phyloP scores from a whole-genome alignment of 2,888 invertebrate species.

The Hipparchia semele region DNA sequence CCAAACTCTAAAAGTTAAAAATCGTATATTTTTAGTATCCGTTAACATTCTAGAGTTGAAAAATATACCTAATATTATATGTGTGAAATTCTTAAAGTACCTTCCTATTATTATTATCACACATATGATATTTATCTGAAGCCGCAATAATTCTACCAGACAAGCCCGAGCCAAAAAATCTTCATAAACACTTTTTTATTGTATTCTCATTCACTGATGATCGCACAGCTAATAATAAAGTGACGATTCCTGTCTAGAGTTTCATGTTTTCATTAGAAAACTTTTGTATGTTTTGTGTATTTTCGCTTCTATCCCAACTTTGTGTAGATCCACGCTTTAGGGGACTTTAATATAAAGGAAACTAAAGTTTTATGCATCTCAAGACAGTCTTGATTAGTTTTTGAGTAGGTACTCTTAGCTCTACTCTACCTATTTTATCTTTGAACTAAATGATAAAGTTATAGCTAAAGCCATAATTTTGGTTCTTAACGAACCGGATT shows the following conservation, averaged over 20 bases:
- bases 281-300: background rate
- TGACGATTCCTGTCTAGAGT: background rate
- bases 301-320: background rate
- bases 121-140: background rate
- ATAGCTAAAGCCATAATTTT: too few species aligned
- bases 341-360: background rate
- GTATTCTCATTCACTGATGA: background rate
- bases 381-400: constrained; percentile 10
- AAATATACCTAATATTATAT: too few species aligned
- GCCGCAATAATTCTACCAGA: background rate
- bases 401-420: too few species aligned
- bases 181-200: constrained; percentile 5
- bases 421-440: background rate
- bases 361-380: background rate
- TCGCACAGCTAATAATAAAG: constrained; percentile 1
- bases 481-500: too few species aligned
- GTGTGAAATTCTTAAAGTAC: too few species aligned
- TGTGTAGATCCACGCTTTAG: background rate
- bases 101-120: too few species aligned
- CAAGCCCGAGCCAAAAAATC: background rate
- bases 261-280: background rate
- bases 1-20: too few species aligned
- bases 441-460: too few species aligned
- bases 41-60: too few species aligned
- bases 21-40: too few species aligned